Base-by-base conservation (phyloP, 2,888 invertebrate species). In the Icerya purchasi region DNA sequence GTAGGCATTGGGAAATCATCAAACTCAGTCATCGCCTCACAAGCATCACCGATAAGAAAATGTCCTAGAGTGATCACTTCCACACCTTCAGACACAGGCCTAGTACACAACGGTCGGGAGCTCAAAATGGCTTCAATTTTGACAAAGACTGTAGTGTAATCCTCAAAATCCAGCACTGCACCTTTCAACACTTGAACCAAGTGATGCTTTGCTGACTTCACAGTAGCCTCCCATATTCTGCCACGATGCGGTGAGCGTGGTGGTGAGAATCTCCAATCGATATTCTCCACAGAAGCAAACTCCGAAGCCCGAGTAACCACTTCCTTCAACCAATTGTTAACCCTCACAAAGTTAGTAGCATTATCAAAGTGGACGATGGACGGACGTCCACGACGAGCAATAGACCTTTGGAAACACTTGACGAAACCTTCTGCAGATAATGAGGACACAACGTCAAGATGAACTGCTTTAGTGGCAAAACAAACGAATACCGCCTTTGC, bases 51-150 rank as follows among this genome's bases (percentile, higher is more conserved):
- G n/a, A n/a, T n/a, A n/a, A n/a, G n/a, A n/a, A n/a, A n/a, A n/a
- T n/a, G n/a, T n/a, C n/a, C n/a, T n/a, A n/a, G n/a, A n/a, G n/a
- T n/a, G n/a, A n/a, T n/a, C n/a, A n/a, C n/a, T n/a, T n/a, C n/a
- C n/a, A n/a, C n/a, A n/a, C n/a, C n/a, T n/a, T n/a, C n/a, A n/a
- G n/a, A n/a, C n/a, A n/a, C n/a, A n/a, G n/a, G n/a, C n/a, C n/a
- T n/a, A n/a, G n/a, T n/a, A 54, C 62, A 63, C 0, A 68, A n/a
- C 2, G 68, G 68, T 5, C 58, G 8, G 3, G 55, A 58, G 18
- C 55, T 54, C 1, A 61, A 52, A 19, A 23, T 54, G 1, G 55
- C 22, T 20, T 61, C 58, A 18, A 61, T n/a, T 1, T 20, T 18
- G 2, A n/a, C 20, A 1, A 58, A 50, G 10, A 57, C 50, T 1